A percentile compares a stretch with the other conserved stretches of the same genome.
Conservation (phyloP, 2,113 vertebrate genomes). For the Ciconia maguari region DNA sequence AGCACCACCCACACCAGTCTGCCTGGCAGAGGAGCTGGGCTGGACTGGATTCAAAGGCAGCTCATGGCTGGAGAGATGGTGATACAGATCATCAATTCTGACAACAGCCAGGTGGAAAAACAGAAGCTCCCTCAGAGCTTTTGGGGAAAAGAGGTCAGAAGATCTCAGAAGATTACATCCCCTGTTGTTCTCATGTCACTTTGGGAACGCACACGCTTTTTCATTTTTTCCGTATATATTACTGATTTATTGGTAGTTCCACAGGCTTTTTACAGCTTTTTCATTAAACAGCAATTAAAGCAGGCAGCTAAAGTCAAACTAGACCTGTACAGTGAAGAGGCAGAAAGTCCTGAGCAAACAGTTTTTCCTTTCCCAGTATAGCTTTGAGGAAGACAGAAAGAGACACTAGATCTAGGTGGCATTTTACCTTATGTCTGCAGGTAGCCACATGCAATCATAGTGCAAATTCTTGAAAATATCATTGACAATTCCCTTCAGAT, state of each 20-base stretch:
- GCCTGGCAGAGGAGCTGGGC: constrained; percentile 4
- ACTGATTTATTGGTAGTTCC: not conserved
- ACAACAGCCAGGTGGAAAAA: not conserved
- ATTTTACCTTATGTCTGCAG: not conserved
- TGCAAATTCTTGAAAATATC: not conserved
- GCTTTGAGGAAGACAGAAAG: not conserved
- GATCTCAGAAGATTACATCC: not conserved
- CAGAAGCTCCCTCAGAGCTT: not conserved
- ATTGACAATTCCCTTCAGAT: not conserved
- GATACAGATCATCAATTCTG: not conserved
- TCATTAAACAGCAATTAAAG: constrained; percentile 34
- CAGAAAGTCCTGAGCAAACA: not conserved
- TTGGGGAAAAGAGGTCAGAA: not conserved
- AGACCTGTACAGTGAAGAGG: not conserved
- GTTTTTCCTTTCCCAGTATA: not conserved
- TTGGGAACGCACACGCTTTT: fast-evolving
- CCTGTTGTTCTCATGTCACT: not conserved
- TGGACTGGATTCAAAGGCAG: constrained; percentile 24
- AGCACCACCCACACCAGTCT: constrained; percentile 41
- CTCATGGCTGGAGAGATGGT: not conserved
- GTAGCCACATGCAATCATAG: not conserved
- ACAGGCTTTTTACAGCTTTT: not conserved
- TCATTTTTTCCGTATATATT: not conserved
- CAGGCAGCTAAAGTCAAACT: not conserved
- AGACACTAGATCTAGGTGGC: not conserved